Base-by-base conservation (phyloP, 2,888 invertebrate genomes). In the Nesidiocoris tenuis region DNA sequence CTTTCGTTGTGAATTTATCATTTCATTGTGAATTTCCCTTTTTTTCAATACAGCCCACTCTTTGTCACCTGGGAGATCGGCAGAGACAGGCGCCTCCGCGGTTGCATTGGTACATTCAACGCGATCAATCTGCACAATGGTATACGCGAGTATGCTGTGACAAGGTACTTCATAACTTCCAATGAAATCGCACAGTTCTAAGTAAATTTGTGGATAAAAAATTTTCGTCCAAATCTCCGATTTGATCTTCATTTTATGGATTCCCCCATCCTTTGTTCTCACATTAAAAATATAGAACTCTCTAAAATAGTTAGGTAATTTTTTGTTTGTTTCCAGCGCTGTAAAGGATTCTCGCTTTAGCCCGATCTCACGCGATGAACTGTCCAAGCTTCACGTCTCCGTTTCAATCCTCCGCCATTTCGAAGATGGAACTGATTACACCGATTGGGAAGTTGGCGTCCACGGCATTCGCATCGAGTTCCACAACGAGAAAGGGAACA, bases 51-150 rank as follows among this genome's bases (percentile, higher is more conserved):
- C 86, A 96, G 96, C 85, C 99, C 99, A 75, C 87, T 99, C 83
- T 99, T 99, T 87, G 99, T 99, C 80, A 99, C 99, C 79, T 99
- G 99, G 99, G 95, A 96, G 86, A 95, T 96, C 83, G 99, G 98
- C 71, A 92, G 94, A 83, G 97, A 97, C 83, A 92, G 94, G 82
- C 90, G 96, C 80, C 88, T 99, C 78, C 90, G 99, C 80, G 99
- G 99, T 68, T 99, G 99, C 86, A 99, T 99, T 83, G 99, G 99
- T 78, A 99, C 99, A 66, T 99, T 99, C 85, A 96, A 95, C 84
- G 94, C 96, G 75, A 94, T 97, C 91, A 94, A 93, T 84, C 89
- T 98, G 82, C 97, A 98, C 84, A 90, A 91, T 83, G 96, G 98
- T 79, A 89, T 98, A 80, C 89, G 95, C 81, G 98, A 98, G 86